Evolutionary conservation across 1,140 invertebrate genomes (phyloP).

Genomic region (Scaptomyza graminum): DNA sequence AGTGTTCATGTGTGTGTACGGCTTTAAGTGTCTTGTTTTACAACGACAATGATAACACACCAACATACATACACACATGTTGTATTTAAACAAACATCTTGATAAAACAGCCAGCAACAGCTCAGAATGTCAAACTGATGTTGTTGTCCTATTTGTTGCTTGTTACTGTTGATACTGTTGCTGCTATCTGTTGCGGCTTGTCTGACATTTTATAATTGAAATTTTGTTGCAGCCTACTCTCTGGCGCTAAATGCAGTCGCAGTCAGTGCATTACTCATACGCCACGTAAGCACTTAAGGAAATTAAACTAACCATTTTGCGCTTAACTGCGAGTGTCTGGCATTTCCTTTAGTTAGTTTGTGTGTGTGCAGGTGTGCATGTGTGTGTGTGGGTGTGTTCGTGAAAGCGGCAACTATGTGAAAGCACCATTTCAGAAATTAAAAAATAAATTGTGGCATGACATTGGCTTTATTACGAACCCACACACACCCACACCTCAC

Average conservation of each 20-base stretch:
- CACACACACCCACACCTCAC: slow-evolving; percentile 17
- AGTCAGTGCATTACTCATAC: slow-evolving; percentile 58
- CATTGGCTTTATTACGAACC: slow-evolving; percentile 56
- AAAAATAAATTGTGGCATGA: slow-evolving; percentile 56
- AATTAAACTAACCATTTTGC: slow-evolving; percentile 70
- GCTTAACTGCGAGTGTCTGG: slow-evolving; percentile 35
- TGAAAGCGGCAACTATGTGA: slow-evolving; percentile 13
- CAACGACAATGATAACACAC: slow-evolving; percentile 74
- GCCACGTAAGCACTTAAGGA: slow-evolving; percentile 70
- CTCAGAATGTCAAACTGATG: slow-evolving; percentile 40
- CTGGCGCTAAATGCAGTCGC: slow-evolving; percentile 17
- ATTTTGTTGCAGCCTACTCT: slow-evolving; percentile 64
- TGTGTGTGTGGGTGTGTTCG: slow-evolving; percentile 10
- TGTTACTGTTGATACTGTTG: slow-evolving; percentile 17
- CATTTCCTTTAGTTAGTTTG: slow-evolving; percentile 1
- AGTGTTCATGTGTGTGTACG: slow-evolving; percentile 33
- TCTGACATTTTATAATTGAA: slow-evolving; percentile 78
- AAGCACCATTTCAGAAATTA: slow-evolving; percentile 67
- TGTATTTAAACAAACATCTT: slow-evolving; percentile 57
- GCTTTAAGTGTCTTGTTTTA: slow-evolving; percentile 79
- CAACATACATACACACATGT: slow-evolving; percentile 23
- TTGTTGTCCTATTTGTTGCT: slow-evolving; percentile 31
- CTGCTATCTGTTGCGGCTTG: slow-evolving; percentile 65
- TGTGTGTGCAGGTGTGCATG: slow-evolving; percentile 12
- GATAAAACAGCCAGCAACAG: slow-evolving; percentile 47